Evolutionary conservation across 2,888 invertebrate species (phyloP).

Genomic region (Drosophila algonquin): DNA sequence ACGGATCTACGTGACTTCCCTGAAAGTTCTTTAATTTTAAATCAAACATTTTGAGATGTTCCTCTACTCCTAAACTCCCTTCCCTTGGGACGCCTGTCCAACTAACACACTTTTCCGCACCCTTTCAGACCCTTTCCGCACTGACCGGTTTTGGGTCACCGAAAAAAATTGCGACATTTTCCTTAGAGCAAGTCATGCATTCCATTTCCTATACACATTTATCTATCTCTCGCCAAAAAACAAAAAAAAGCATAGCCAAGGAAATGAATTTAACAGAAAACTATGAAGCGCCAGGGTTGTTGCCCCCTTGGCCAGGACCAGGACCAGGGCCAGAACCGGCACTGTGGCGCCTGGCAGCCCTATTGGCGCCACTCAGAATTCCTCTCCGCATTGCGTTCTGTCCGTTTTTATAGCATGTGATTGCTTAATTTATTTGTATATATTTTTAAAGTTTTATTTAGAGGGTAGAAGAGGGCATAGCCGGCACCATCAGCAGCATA

Average conservation of each 20-base stretch:
- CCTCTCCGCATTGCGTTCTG: slow-evolving; percentile 64
- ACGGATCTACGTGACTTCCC: slow-evolving; percentile 24
- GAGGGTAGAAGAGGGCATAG: slow-evolving; percentile 9
- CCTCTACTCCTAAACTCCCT: neutral
- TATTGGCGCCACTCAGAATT: slow-evolving; percentile 62
- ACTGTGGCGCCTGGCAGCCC: slow-evolving; percentile 51
- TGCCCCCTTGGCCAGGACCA: slow-evolving; percentile 40
- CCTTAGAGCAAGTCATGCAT: slow-evolving; percentile 56
- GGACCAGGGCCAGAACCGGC: slow-evolving; percentile 48
- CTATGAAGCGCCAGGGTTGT: slow-evolving; percentile 64
- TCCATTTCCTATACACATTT: slow-evolving; percentile 68
- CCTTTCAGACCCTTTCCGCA: slow-evolving; percentile 35
- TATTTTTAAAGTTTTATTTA: slow-evolving; percentile 19
- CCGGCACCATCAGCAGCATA: neutral
- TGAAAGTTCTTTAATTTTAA: neutral
- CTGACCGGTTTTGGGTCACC: slow-evolving; percentile 36
- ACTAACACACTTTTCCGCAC: slow-evolving; percentile 59
- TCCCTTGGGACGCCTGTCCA: slow-evolving; percentile 28
- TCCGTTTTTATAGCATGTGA: slow-evolving; percentile 66
- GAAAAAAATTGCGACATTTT: slow-evolving; percentile 31
- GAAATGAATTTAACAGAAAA: slow-evolving; percentile 57
- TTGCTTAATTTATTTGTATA: slow-evolving; percentile 73
- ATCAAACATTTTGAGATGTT: neutral
- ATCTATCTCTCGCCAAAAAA: slow-evolving; percentile 42
- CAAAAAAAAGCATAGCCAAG: slow-evolving; percentile 5